These are phyloP conservation scores for Indicator maculatus DNA, from an alignment of 2,113 vertebrate species.

Conservation along the genomic window DNA sequence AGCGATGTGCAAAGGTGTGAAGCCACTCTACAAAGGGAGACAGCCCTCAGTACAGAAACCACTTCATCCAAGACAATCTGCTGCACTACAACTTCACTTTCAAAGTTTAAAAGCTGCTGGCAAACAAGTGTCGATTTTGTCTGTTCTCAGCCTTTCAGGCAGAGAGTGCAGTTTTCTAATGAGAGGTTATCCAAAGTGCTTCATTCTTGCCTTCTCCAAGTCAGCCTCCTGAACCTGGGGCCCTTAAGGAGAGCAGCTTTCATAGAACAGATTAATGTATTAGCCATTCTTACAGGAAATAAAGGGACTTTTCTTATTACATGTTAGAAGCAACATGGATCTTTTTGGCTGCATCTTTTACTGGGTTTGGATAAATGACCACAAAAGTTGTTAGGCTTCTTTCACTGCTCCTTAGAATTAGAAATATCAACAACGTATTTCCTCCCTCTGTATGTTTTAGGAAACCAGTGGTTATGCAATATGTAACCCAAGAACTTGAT, in stretches of 20 bases:
- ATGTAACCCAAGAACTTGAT: not conserved
- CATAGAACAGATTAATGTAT: not conserved
- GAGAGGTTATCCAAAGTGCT: not conserved
- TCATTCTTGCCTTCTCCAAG: not conserved
- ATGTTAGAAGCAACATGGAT: constrained; percentile 16
- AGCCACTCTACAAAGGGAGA: constrained; percentile 86
- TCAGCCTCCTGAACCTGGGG: not conserved
- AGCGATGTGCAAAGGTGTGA: constrained; percentile 95
- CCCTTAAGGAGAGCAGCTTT: not conserved
- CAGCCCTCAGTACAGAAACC: not conserved
- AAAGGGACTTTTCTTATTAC: not conserved
- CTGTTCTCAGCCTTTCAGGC: not conserved
- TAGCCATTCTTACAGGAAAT: not conserved
- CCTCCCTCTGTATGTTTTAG: not conserved
- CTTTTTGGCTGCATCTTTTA: not conserved
- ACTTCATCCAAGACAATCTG: fast-evolving
- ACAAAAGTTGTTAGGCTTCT: not conserved
- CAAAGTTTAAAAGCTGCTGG: not conserved
- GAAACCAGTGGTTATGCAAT: not conserved
- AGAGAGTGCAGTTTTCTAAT: not conserved
- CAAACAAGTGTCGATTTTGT: not conserved
- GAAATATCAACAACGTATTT: not conserved
- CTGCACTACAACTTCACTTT: not conserved
- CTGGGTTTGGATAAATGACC: not conserved
- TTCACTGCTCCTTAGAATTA: not conserved